phyloP scores from a whole-genome alignment of 2,113 vertebrate species.

The Chamaetylas fuelleborni region DNA sequence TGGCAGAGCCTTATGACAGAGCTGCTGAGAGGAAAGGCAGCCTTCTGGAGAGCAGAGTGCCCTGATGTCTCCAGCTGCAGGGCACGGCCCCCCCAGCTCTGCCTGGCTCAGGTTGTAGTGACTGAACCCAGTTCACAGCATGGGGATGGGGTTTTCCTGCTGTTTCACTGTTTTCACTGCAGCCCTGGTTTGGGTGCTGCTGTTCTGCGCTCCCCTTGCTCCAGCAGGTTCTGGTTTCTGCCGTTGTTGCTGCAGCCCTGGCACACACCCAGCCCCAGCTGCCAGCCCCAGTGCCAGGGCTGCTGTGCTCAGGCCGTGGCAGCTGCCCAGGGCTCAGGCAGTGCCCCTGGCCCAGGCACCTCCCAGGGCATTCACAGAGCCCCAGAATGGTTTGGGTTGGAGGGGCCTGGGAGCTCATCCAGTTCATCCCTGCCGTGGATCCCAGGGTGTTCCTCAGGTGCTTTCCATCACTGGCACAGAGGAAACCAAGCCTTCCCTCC shows the following conservation, averaged over 20 bases:
- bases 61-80: neutral
- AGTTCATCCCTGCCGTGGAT: fast-evolving
- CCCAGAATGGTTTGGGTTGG: neutral
- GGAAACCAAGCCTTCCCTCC: neutral
- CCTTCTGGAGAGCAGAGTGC: neutral
- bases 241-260: too few relatives aligned
- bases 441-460: neutral
- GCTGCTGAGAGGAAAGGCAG: neutral
- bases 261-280: neutral
- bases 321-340: too few relatives aligned
- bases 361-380: neutral
- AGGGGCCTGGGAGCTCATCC: neutral
- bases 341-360: neutral
- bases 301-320: neutral
- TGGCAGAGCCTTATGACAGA: neutral
- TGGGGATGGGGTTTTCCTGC: neutral
- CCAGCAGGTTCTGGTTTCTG: too few relatives aligned
- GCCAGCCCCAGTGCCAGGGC: too few relatives aligned
- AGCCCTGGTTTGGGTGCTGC: neutral
- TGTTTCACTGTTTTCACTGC: too few relatives aligned
- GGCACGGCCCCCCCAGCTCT: neutral
- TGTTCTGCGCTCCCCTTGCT: neutral
- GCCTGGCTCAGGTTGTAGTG: too few relatives aligned
- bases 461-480: neutral
- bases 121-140: fast-evolving